Evolutionary conservation across 2,888 invertebrate genomes (phyloP).

Genomic region (Psylliodes chrysocephalus): DNA sequence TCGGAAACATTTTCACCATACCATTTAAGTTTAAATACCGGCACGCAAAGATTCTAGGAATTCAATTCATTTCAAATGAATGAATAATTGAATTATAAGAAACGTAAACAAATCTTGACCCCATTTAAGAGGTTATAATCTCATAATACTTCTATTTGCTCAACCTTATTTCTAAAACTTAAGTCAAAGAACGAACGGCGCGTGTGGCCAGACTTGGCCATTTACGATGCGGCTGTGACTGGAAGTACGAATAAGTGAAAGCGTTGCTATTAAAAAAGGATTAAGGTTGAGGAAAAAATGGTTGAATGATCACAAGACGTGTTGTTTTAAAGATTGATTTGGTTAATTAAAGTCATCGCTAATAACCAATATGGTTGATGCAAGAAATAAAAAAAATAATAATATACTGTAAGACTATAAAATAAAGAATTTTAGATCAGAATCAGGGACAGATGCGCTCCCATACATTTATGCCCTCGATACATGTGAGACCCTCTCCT

Average conservation of each 20-base stretch:
- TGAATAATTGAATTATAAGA: slow-evolving; percentile 16
- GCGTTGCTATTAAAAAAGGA: slow-evolving; percentile 1
- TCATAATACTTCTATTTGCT: slow-evolving; percentile 13
- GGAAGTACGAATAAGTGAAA: background rate
- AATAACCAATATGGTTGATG: no score
- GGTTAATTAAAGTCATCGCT: no score
- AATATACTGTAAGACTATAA: no score
- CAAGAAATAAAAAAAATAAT: no score
- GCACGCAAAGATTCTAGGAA: background rate
- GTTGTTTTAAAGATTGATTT: no score
- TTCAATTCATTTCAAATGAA: background rate
- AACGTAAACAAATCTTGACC: slow-evolving; percentile 17
- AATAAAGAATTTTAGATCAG: no score
- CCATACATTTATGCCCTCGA: no score
- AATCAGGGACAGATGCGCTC: no score
- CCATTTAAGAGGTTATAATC: slow-evolving; percentile 9
- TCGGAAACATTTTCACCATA: no score
- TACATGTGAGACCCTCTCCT: no score
- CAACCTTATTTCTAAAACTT: slow-evolving; percentile 9
- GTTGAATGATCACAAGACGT: background rate
- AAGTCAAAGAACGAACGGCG: slow-evolving; percentile 11
- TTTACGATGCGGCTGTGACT: background rate
- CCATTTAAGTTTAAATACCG: background rate
- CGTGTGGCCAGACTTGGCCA: slow-evolving; percentile 5
- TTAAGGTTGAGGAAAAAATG: background rate